phyloP scores from a whole-genome alignment of 2,113 vertebrate genomes.

The Xyliphius kryptos region DNA sequence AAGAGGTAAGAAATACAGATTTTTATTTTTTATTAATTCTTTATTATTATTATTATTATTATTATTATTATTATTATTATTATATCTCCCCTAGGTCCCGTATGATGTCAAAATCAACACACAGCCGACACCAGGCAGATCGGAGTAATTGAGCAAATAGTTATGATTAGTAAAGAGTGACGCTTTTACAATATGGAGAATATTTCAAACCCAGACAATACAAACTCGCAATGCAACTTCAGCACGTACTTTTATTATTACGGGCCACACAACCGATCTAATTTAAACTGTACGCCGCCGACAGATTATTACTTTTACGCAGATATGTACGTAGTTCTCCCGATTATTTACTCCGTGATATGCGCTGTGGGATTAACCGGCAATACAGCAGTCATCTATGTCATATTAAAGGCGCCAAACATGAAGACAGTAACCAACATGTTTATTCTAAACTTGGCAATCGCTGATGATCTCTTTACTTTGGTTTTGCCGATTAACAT shows the following conservation, averaged over 20 bases:
- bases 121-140: too few relatives aligned
- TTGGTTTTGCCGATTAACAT: slow-evolving; percentile 82
- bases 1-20: too few relatives aligned
- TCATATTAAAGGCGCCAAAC: slow-evolving; percentile 83
- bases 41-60: too few relatives aligned
- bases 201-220: slow-evolving; percentile 18
- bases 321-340: slow-evolving; percentile 73
- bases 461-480: slow-evolving; percentile 79
- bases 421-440: slow-evolving; percentile 89
- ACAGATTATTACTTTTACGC: slow-evolving; percentile 56
- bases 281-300: slow-evolving; percentile 52
- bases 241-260: slow-evolving; percentile 51
- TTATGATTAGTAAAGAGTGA: too few relatives aligned
- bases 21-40: too few relatives aligned
- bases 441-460: slow-evolving; percentile 84
- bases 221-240: slow-evolving; percentile 51
- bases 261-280: slow-evolving; percentile 44
- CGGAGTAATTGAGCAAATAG: too few relatives aligned
- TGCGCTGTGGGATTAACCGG: slow-evolving; percentile 79
- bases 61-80: too few relatives aligned
- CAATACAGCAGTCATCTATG: slow-evolving; percentile 80
- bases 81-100: too few relatives aligned
- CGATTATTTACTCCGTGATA: slow-evolving; percentile 77
- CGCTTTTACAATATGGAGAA: slow-evolving; percentile 62
- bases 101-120: too few relatives aligned